Evolutionary conservation across 2,888 invertebrate genomes (phyloP).

Genomic region (Pterobdella sp.): DNA sequence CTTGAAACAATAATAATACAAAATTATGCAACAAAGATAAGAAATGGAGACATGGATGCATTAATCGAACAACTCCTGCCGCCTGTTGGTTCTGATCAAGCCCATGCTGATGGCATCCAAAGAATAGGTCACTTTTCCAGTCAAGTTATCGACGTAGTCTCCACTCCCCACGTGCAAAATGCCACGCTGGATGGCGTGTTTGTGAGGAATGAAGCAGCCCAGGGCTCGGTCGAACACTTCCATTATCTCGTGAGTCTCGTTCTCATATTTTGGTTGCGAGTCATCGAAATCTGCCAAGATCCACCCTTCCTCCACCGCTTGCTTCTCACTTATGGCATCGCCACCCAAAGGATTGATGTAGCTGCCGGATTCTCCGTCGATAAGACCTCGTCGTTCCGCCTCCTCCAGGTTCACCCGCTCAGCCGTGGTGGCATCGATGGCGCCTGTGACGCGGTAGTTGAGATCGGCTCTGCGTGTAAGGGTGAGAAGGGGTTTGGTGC

Average conservation of each 20-base stretch:
- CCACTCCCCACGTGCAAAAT: slow-evolving; percentile 39
- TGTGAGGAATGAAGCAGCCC: slow-evolving; percentile 10
- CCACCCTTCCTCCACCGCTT: slow-evolving; percentile 38
- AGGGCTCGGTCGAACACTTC: slow-evolving; percentile 37
- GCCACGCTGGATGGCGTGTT: slow-evolving; percentile 36
- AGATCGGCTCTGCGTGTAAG: slow-evolving; percentile 31
- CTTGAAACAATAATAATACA: too few species aligned
- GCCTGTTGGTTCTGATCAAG: slow-evolving; percentile 32
- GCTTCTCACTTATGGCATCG: slow-evolving; percentile 29
- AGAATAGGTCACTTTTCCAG: slow-evolving; percentile 35
- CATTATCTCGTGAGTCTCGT: slow-evolving; percentile 38
- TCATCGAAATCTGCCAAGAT: slow-evolving; percentile 35
- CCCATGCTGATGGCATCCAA: slow-evolving; percentile 38
- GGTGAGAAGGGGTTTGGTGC: slow-evolving; percentile 35
- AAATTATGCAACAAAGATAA: background rate
- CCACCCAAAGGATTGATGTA: slow-evolving; percentile 27
- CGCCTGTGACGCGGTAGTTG: slow-evolving; percentile 33
- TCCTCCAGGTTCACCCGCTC: slow-evolving; percentile 34
- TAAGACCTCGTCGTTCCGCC: slow-evolving; percentile 34
- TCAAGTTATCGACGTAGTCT: slow-evolving; percentile 38
- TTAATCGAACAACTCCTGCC: background rate
- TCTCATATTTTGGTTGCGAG: slow-evolving; percentile 30
- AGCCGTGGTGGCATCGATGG: slow-evolving; percentile 35
- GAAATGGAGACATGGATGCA: background rate
- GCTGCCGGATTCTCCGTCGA: slow-evolving; percentile 33